Base-by-base conservation (phyloP, 1,140 invertebrate species). In the Drosophila equinoxialis region DNA sequence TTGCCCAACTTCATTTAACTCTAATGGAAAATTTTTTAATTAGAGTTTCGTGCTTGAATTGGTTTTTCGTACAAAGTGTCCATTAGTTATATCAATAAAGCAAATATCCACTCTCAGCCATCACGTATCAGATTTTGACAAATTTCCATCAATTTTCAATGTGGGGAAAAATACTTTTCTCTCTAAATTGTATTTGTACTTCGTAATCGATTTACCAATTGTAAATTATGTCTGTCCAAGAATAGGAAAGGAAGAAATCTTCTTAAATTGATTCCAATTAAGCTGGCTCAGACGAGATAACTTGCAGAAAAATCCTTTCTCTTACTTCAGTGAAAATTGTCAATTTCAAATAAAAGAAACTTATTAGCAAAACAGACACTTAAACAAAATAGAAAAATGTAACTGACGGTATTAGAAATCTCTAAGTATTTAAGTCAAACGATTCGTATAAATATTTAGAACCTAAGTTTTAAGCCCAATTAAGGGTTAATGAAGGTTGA, bases 61-160 rank as follows among this genome's bases (percentile, higher is more conserved):
- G 23, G 11, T 26, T 39, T 14, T 51, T 20, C 59, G 45, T 77
- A 37, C 26, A 41, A 58, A 71, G 42, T 48, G 65, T 57, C 74
- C 74, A 77, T 79, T 74, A 79, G 66, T 70, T 71, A 48, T 70
- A 48, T 68, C 67, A 76, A 72, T 60, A 73, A 42, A 37, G 13
- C n/a, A 11, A 20, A 17, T 8, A 39, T 11, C 20, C 30, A 11
- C 37, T 13, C 37, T 39, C 10, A 11, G 3, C 11, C 37, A 14
- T 6, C 26, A 14, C 45, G 7, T 14, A 10, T 20, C 39, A 17
- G 10, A 13, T 62, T 72, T 41, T 54, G 5, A 8, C 8, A 30
- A 60, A 26, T 51, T 62, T 13, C 42, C 66, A 60, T 66, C 35
- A 60, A 55, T 39, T 48, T 30, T 23, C 2, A 6, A 30, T 30